Evolutionary conservation across 2,888 invertebrate species (phyloP), one percentile per base, ranked within the genome.

Genomic region (Amphimallon solstitiale): DNA sequence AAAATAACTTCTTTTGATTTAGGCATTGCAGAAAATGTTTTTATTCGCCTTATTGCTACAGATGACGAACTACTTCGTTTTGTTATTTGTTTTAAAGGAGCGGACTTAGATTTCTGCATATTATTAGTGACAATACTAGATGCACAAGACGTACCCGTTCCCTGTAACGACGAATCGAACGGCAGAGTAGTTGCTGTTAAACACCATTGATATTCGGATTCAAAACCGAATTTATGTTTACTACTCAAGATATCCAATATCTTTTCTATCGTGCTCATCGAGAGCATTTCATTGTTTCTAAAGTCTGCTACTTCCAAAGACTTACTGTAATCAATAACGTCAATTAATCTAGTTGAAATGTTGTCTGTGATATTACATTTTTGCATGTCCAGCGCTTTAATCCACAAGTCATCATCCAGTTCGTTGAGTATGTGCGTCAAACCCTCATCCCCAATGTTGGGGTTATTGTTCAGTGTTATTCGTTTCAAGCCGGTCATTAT

Each of bases 371-470:
- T 77, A 0, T 91, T 91, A 76, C 93, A 93, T 72, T 88, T 86
- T 76, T 92, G 92, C 75, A 92, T 81, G 76, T 93, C 93, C 59
- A 93, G 75, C 0, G 90, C 93, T 83, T 91, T 92, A 17, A 93
- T 86, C 93, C 93, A 93, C 54, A 92, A 85, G 78, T 92, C 93
- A 76, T 93, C 93, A 52, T 89, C 86, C 3, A 93, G 83, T 14
- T 90, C 88, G 37, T 91, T 89, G 0, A 91, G 80, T 35, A 93
- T 86, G 15, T 84, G 80, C 29, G 79, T 76, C 0, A 89, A 81
- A 0, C 91, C 93, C 0, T 82, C 82, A 77, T 93, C 91, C 0
- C 89, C 87, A 10, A 93, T 81, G 67, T 84, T 84, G 0, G 88
- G 86, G 81, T 93, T 93, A 35, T 86, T 86, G 74, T 92, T 91